Percentiles rank a stretch among this genome's conserved stretches.
Evolutionary conservation across 2,113 vertebrate species (phyloP).

Genomic region (Leuciscus idus): DNA sequence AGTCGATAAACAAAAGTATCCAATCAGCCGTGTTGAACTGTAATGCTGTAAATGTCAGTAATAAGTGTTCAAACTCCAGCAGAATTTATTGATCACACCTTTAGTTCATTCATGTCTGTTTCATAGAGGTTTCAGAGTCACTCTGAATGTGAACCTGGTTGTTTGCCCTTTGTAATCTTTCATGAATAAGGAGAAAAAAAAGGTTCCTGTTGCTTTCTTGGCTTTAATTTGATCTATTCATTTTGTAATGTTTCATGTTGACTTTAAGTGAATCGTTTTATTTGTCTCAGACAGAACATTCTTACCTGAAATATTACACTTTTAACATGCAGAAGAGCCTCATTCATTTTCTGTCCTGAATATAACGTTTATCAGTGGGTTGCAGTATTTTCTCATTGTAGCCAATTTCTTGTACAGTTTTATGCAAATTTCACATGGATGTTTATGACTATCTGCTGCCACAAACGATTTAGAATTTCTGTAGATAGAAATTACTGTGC

Average conservation of each 20-base stretch:
- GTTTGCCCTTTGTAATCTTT: constrained; percentile 55
- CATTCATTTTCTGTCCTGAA: constrained; percentile 71
- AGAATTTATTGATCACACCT: constrained; percentile 57
- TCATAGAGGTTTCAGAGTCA: constrained; percentile 59
- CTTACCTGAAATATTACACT: constrained; percentile 63
- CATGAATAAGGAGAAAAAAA: constrained; percentile 51
- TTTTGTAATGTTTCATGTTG: constrained; percentile 55
- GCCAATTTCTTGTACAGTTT: constrained; percentile 80
- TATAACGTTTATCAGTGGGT: constrained; percentile 76
- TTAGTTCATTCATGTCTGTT: constrained; percentile 68
- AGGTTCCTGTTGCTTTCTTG: constrained; percentile 59
- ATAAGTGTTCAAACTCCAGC: constrained; percentile 44
- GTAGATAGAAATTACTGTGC: constrained; percentile 84
- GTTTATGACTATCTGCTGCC: constrained; percentile 81
- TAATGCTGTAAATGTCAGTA: constrained; percentile 50
- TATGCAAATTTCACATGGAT: constrained; percentile 80
- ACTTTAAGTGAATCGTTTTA: constrained; percentile 63
- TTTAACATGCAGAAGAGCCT: constrained; percentile 69
- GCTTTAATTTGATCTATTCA: constrained; percentile 60
- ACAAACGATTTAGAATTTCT: constrained; percentile 81
- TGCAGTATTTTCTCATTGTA: constrained; percentile 81
- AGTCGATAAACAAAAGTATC: constrained; percentile 15
- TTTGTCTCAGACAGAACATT: constrained; percentile 67
- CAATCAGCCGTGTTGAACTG: constrained; percentile 46
- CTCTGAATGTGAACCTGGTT: constrained; percentile 66